phyloP scores from a whole-genome alignment of 2,888 invertebrate species.

The Diabrotica balteata region DNA sequence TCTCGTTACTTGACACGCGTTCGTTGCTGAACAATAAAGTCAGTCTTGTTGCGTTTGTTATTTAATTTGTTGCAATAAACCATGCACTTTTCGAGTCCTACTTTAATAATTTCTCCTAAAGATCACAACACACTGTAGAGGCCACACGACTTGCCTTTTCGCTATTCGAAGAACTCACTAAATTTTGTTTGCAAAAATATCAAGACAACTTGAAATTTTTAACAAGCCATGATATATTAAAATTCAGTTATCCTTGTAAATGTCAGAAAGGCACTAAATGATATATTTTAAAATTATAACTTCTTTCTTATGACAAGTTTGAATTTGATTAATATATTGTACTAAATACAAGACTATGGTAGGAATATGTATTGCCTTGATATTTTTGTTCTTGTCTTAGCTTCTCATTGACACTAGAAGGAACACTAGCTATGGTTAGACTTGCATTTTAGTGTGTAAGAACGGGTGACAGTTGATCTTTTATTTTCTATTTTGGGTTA shows the following conservation, averaged over 20 bases:
- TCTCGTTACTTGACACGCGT: constrained; percentile 19
- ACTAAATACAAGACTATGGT: no score
- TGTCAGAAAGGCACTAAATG: no score
- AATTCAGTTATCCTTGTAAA: no score
- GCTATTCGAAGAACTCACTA: constrained; percentile 34
- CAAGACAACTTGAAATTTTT: constrained; percentile 9
- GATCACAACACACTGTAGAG: constrained; percentile 46
- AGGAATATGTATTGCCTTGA: constrained; percentile 9
- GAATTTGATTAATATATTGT: no score
- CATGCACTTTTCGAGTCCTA: constrained; percentile 43
- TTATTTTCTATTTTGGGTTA: constrained; percentile 20
- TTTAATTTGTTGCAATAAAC: constrained; percentile 34
- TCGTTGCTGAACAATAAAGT: constrained; percentile 39
- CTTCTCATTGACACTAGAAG: constrained; percentile 30
- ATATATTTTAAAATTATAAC: no score
- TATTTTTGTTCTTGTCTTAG: constrained; percentile 17
- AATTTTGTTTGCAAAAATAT: constrained; percentile 17
- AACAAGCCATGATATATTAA: no score
- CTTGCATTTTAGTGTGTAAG: constrained; percentile 37
- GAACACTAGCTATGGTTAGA: constrained; percentile 36
- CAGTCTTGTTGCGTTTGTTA: constrained; percentile 48
- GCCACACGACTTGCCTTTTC: constrained; percentile 46
- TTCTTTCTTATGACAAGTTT: no score
- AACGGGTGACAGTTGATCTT: constrained; percentile 35
- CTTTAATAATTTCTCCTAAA: constrained; percentile 27